phyloP scores from a whole-genome alignment of 2,888 invertebrate genomes.

The Drosophila colorata region DNA sequence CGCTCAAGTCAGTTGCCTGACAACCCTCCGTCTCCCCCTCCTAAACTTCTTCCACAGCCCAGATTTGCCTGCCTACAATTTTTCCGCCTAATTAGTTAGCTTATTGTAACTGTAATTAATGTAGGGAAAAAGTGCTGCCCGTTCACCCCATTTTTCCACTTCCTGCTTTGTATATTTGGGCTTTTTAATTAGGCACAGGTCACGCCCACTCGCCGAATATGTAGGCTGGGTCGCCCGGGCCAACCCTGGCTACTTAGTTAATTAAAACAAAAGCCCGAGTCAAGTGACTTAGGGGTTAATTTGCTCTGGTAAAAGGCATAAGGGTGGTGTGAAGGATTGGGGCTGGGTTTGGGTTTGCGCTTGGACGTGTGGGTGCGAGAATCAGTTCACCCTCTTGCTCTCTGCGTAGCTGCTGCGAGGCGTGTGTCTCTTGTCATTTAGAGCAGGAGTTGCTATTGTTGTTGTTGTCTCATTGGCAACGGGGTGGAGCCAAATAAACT shows the following conservation, averaged over 20 bases:
- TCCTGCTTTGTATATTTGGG: conserved; percentile 55
- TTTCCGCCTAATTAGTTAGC: conserved; percentile 83
- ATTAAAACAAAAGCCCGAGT: conserved; percentile 73
- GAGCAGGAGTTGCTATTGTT: conserved; percentile 25
- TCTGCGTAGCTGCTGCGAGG: conserved; percentile 7
- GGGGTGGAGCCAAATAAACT: conserved; percentile 52
- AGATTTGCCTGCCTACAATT: neutral
- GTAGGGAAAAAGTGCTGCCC: conserved; percentile 11
- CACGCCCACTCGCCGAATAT: conserved; percentile 32
- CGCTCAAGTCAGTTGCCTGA: conserved; percentile 52
- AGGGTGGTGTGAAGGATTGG: neutral
- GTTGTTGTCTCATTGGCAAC: conserved; percentile 59
- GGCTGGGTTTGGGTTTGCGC: neutral
- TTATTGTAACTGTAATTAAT: conserved; percentile 85
- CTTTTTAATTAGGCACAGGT: conserved; percentile 66
- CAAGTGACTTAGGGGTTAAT: conserved; percentile 78
- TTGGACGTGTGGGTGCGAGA: too few species aligned
- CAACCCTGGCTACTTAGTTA: conserved; percentile 70
- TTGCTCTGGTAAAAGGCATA: conserved; percentile 35
- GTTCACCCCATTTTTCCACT: conserved; percentile 3
- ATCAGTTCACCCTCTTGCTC: neutral
- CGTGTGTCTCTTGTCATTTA: conserved; percentile 54
- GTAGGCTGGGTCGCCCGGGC: conserved; percentile 8
- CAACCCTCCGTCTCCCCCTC: conserved; percentile 2
- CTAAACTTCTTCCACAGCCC: too few species aligned